Percentiles rank a stretch among this genome's conserved stretches.
Conservation (phyloP, 2,113 vertebrate genomes). For the Origma solitaria region DNA sequence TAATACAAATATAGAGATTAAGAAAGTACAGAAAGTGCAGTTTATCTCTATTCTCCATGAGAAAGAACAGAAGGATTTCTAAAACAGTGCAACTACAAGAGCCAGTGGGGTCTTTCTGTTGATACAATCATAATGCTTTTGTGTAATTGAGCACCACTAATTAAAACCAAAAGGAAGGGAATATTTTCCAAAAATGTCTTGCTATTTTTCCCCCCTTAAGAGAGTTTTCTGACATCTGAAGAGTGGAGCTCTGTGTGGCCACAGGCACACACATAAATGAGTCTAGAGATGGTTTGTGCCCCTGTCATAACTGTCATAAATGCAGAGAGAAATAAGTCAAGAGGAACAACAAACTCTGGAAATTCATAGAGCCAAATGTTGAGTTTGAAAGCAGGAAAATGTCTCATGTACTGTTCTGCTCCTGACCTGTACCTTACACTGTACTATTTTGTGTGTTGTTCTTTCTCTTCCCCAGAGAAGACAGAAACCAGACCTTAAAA, state of each 20-base stretch:
- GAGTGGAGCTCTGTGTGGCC: background rate
- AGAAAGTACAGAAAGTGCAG: too few relatives aligned
- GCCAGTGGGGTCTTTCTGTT: background rate
- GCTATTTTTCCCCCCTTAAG: background rate
- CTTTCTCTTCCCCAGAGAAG: slow-evolving; percentile 23
- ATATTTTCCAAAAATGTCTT: background rate
- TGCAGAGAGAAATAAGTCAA: background rate
- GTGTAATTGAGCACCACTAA: background rate
- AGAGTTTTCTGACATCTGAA: background rate
- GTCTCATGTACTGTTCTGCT: background rate
- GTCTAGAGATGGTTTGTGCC: background rate
- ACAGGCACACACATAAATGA: background rate
- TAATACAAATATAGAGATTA: too few relatives aligned
- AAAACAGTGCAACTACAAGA: too few relatives aligned
- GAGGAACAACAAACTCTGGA: background rate
- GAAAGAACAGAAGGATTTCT: too few relatives aligned
- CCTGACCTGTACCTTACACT: slow-evolving; percentile 36
- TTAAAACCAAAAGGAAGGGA: slow-evolving; percentile 20
- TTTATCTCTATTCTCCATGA: too few relatives aligned
- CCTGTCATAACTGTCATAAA: background rate
- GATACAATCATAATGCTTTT: background rate
- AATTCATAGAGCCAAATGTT: background rate
- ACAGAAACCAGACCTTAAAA: slow-evolving; percentile 57
- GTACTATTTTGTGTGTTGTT: background rate
- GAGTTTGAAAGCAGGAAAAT: background rate